Percentiles rank a stretch among this genome's conserved stretches.
phyloP scores from a whole-genome alignment of 2,888 invertebrate genomes.

The Troides oblongomaculatus region DNA sequence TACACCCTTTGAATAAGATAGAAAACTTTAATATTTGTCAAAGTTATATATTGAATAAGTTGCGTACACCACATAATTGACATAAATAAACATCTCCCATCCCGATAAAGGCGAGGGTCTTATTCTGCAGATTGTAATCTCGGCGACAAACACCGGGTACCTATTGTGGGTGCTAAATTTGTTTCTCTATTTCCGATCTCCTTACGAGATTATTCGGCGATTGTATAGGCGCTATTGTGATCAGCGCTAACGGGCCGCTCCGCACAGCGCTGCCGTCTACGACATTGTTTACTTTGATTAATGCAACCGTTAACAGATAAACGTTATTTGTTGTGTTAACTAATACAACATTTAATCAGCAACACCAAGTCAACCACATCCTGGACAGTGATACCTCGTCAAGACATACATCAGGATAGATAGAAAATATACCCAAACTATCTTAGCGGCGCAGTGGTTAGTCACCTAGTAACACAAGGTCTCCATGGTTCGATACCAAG shows the following conservation, averaged over 20 bases:
- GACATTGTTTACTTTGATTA: constrained; percentile 22
- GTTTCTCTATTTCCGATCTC: constrained; percentile 75
- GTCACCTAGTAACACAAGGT: too few species aligned
- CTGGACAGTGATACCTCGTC: too few species aligned
- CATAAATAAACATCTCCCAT: constrained; percentile 62
- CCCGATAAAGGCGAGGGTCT: constrained; percentile 66
- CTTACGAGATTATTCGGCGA: constrained; percentile 70
- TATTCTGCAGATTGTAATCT: constrained; percentile 68
- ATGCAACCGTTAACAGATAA: constrained; percentile 19
- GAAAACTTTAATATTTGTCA: too few species aligned
- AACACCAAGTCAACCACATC: background rate
- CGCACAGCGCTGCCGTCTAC: constrained; percentile 39
- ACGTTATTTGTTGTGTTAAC: constrained; percentile 4
- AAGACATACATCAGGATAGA: too few species aligned
- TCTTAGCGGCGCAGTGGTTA: too few species aligned
- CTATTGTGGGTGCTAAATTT: constrained; percentile 77
- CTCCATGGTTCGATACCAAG: too few species aligned
- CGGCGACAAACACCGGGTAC: constrained; percentile 67
- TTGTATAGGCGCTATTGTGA: constrained; percentile 63
- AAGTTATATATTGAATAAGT: too few species aligned
- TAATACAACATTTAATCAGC: too few species aligned
- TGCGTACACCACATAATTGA: constrained; percentile 36
- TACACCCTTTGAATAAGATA: too few species aligned
- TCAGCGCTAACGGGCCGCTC: constrained; percentile 41
- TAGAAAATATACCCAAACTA: too few species aligned